Evolutionary conservation across 2,113 vertebrate species (phyloP).

Genomic region (Mola mola): DNA sequence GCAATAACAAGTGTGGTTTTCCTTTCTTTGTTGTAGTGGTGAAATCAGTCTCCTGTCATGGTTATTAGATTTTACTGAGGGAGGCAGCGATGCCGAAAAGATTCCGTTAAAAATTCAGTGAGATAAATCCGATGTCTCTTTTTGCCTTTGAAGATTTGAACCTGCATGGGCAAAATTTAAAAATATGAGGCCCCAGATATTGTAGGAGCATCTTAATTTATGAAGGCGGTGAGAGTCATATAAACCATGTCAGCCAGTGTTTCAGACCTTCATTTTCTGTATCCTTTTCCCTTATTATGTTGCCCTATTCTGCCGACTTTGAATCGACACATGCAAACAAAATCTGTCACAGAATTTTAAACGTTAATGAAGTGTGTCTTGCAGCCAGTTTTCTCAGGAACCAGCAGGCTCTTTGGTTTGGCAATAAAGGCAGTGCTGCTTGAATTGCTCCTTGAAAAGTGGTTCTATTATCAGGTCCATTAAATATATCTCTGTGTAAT

Average conservation of each 20-base stretch:
- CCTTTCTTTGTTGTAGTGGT: background rate
- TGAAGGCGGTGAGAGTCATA: no score
- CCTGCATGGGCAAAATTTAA: background rate
- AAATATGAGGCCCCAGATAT: background rate
- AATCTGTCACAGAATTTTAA: slow-evolving; percentile 50
- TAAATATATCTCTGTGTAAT: slow-evolving; percentile 68
- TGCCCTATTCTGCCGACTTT: slow-evolving; percentile 9
- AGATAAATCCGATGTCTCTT: background rate
- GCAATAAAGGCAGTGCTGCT: slow-evolving; percentile 41
- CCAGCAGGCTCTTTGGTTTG: background rate
- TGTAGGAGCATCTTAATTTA: no score
- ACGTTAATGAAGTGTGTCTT: slow-evolving; percentile 34
- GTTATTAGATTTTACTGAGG: background rate
- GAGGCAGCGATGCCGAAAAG: background rate
- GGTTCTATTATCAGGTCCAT: slow-evolving; percentile 67
- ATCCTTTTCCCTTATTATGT: background rate
- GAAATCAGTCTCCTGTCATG: background rate
- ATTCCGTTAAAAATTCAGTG: no score
- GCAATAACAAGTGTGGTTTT: background rate
- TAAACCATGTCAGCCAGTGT: no score
- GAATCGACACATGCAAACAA: slow-evolving; percentile 39
- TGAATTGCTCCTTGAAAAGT: slow-evolving; percentile 63
- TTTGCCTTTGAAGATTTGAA: background rate
- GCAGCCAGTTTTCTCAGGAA: slow-evolving; percentile 22
- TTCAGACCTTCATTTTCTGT: no score